phyloP scores from a whole-genome alignment of 2,113 vertebrate genomes.

The Elgaria multicarinata region DNA sequence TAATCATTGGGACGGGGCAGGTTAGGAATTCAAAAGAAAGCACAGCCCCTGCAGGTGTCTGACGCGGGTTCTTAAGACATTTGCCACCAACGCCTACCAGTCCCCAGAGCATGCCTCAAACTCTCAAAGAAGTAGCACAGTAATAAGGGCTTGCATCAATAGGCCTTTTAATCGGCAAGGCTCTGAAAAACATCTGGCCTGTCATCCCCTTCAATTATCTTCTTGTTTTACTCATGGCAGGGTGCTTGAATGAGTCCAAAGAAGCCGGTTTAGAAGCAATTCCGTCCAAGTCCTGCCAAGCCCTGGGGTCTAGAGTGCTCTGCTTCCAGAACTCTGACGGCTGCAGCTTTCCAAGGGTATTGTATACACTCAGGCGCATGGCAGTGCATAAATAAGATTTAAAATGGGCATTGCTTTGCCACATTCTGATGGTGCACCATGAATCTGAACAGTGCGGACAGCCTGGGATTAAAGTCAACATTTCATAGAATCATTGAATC shows the following conservation, averaged over 20 bases:
- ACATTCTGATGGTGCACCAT: background rate
- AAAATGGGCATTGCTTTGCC: background rate
- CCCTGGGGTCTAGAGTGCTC: background rate
- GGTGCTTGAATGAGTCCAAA: background rate
- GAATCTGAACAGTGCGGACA: accelerated
- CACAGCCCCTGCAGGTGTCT: background rate
- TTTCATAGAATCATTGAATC: too few species aligned
- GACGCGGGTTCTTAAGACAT: accelerated
- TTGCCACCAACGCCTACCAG: background rate
- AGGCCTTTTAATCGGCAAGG: conserved; percentile 48
- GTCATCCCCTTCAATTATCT: conserved; percentile 51
- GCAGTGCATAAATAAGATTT: background rate
- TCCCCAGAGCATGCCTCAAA: background rate
- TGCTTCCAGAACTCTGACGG: background rate
- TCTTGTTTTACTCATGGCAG: conserved; percentile 38
- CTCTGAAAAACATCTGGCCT: conserved; percentile 53
- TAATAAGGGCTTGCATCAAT: background rate
- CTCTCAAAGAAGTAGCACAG: accelerated
- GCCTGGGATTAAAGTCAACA: too few species aligned
- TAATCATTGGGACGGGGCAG: too few species aligned
- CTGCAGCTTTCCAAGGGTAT: background rate
- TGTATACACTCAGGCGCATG: too few species aligned
- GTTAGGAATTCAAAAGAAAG: too few species aligned
- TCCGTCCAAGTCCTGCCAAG: conserved; percentile 23
- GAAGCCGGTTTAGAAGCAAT: background rate